phyloP scores from a whole-genome alignment of 2,113 vertebrate genomes.

The Gasterosteus nipponicus region DNA sequence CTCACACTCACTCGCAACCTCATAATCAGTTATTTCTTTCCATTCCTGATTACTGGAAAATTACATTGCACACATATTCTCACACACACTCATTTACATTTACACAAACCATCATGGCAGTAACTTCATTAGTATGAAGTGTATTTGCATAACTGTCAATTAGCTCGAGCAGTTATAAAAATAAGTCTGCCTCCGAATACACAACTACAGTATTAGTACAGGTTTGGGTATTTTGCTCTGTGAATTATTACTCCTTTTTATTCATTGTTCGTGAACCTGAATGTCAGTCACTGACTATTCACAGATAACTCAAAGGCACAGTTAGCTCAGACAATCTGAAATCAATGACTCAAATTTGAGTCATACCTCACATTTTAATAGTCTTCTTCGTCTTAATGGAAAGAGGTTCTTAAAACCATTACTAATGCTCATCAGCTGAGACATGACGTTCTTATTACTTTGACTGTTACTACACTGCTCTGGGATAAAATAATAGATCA shows the following conservation, averaged over 20 bases:
- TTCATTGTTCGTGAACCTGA: no score
- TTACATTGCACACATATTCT: background rate
- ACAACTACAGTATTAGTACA: background rate
- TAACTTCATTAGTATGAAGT: constrained; percentile 12
- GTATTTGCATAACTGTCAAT: constrained; percentile 47
- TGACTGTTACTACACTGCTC: background rate
- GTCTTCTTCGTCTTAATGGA: background rate
- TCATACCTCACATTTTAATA: background rate
- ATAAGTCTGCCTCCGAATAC: constrained; percentile 21
- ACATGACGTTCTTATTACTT: background rate
- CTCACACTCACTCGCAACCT: background rate
- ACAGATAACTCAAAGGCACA: background rate
- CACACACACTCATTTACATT: background rate
- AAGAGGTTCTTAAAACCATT: background rate
- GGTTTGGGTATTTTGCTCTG: no score
- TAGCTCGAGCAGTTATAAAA: constrained; percentile 8
- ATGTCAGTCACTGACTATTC: background rate
- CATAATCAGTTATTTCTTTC: constrained; percentile 5
- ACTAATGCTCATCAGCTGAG: background rate
- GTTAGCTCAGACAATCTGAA: background rate
- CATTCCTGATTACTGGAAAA: background rate
- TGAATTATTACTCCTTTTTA: no score
- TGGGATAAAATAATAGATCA: background rate
- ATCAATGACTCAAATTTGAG: background rate
- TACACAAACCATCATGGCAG: background rate